Conservation (phyloP, 2,113 vertebrate species). For the Pterophyllum scalare region DNA sequence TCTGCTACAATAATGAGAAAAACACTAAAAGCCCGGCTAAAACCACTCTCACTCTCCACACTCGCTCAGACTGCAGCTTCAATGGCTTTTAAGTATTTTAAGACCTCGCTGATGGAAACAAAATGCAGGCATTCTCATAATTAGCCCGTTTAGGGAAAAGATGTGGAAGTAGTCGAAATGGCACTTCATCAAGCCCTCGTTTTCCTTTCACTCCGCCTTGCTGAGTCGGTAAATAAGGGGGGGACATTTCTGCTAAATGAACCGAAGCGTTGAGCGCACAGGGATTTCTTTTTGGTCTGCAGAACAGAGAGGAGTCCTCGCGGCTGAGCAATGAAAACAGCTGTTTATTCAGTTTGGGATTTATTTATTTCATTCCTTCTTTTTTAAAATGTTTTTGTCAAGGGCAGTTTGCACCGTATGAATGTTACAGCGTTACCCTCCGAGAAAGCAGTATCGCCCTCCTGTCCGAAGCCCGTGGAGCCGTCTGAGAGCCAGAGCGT, state of each 20-base stretch:
- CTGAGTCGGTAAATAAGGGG: conserved; percentile 24
- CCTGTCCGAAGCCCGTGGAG: conserved; percentile 94
- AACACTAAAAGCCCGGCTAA: not conserved
- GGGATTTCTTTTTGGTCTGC: conserved; percentile 7
- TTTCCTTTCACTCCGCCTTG: conserved; percentile 4
- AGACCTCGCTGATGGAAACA: conserved; percentile 7
- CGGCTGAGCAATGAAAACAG: not conserved
- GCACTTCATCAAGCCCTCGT: not conserved
- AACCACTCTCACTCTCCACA: not conserved
- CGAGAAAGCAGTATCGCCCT: conserved; percentile 90
- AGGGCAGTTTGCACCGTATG: not conserved
- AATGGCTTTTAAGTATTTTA: conserved; percentile 23
- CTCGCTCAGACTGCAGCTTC: not conserved
- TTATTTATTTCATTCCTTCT: not conserved
- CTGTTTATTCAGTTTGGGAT: not conserved
- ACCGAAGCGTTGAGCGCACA: conserved; percentile 9
- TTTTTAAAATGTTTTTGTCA: not conserved
- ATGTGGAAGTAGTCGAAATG: conserved; percentile 28
- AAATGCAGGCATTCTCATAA: not conserved
- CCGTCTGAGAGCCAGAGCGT: conserved; percentile 93
- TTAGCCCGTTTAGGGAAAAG: not conserved
- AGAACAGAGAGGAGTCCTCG: not conserved
- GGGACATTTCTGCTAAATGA: conserved; percentile 7
- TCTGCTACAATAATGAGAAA: not conserved
- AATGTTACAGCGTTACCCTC: conserved; percentile 83